Evolutionary conservation across 2,888 invertebrate genomes (phyloP).

Genomic region (Sylvicola cinctus): DNA sequence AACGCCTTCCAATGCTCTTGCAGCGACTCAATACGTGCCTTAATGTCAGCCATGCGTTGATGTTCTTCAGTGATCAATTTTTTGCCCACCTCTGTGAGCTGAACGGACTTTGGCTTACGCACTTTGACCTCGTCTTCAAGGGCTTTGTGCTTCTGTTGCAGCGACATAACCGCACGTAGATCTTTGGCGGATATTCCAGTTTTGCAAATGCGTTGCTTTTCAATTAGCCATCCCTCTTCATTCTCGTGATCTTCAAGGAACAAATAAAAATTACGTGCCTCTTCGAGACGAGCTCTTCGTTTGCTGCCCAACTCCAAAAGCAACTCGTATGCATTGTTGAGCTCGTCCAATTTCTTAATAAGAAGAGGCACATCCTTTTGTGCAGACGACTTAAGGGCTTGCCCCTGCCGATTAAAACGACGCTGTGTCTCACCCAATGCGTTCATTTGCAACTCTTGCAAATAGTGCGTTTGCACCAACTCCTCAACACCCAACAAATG

Average conservation of each 20-base stretch:
- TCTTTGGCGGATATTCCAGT: constrained; percentile 89
- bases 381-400: constrained; percentile 32
- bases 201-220: constrained; percentile 83
- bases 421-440: constrained; percentile 72
- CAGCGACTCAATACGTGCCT: constrained; percentile 55
- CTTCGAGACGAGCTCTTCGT: constrained; percentile 68
- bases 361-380: constrained; percentile 35
- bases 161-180: constrained; percentile 66
- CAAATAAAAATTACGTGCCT: constrained; percentile 83
- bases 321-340: constrained; percentile 38
- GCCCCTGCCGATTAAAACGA: constrained; percentile 47
- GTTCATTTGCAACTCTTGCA: constrained; percentile 79
- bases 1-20: constrained; percentile 77
- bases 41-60: constrained; percentile 61
- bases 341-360: constrained; percentile 48
- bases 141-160: constrained; percentile 85
- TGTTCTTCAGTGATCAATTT: constrained; percentile 57
- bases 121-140: constrained; percentile 69
- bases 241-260: constrained; percentile 95
- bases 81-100: constrained; percentile 47
- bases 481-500: constrained; percentile 92
- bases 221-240: constrained; percentile 91
- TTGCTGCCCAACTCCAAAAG: constrained; percentile 25
- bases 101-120: constrained; percentile 42
- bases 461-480: constrained; percentile 76